A percentile compares a stretch with the other conserved stretches of the same genome.
Evolutionary conservation across 2,797 vertebrate genomes (phyloP).

Genomic region (Champsocephalus esox): DNA sequence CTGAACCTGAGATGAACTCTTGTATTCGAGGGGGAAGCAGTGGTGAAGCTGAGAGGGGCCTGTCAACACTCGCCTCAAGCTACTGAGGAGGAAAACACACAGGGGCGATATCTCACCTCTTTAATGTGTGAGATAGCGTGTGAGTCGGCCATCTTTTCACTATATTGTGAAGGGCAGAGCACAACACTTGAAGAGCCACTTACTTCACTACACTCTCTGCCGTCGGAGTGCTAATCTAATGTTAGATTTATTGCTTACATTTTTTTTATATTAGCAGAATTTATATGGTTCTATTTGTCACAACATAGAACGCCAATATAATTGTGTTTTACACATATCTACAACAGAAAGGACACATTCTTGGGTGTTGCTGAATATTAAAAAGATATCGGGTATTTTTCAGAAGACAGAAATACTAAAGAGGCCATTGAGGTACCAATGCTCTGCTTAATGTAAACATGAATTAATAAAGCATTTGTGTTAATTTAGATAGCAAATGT

Average conservation of each 20-base stretch:
- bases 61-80: slow-evolving; percentile 68
- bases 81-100: slow-evolving; percentile 48
- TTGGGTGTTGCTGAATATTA: neutral
- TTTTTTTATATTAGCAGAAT: neutral
- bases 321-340: neutral
- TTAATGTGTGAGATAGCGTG: slow-evolving; percentile 51
- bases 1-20: slow-evolving; percentile 70
- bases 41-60: slow-evolving; percentile 52
- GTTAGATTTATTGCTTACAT: slow-evolving; percentile 5
- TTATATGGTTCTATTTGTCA: neutral
- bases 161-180: slow-evolving; percentile 22
- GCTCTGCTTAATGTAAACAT: slow-evolving; percentile 1
- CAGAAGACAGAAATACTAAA: neutral
- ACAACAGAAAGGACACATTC: neutral
- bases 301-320: neutral
- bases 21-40: slow-evolving; percentile 36
- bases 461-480: neutral
- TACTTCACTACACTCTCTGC: slow-evolving; percentile 13
- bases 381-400: slow-evolving; percentile 10
- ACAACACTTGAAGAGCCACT: slow-evolving; percentile 25
- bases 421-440: slow-evolving; percentile 1
- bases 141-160: slow-evolving; percentile 32
- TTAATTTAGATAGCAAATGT: neutral
- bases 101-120: slow-evolving; percentile 60
- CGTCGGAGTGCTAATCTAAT: slow-evolving; percentile 8